Conservation (phyloP, 1,140 invertebrate species). For the Campoletis sonorensis region DNA sequence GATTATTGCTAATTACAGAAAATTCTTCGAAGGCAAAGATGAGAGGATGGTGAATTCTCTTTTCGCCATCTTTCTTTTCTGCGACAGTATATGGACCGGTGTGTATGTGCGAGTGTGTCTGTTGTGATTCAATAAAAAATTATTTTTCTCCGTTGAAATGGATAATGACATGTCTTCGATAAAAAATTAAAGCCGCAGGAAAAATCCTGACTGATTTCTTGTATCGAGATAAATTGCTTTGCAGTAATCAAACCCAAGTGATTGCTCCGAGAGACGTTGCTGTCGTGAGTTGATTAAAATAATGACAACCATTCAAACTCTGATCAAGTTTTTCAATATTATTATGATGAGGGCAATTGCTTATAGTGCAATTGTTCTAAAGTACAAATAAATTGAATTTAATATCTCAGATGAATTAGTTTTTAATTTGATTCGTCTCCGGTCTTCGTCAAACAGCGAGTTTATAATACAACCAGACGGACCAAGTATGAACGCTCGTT, state of each 20-base stretch:
- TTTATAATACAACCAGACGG: conserved; percentile 2
- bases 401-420: background rate
- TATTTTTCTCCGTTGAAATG: background rate
- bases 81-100: background rate
- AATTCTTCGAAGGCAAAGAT: conserved; percentile 44
- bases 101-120: too few relatives aligned
- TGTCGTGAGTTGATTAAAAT: too few relatives aligned
- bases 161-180: background rate
- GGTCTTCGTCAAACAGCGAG: background rate
- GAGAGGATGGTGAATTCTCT: background rate
- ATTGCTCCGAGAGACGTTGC: too few relatives aligned
- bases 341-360: too few relatives aligned
- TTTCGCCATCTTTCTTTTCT: conserved; percentile 20
- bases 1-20: conserved; percentile 52
- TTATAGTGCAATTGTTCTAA: too few relatives aligned
- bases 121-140: background rate
- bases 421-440: background rate
- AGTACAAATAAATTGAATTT: too few relatives aligned
- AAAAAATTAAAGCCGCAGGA: background rate
- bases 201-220: background rate
- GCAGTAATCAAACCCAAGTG: too few relatives aligned
- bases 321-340: too few relatives aligned
- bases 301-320: too few relatives aligned
- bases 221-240: background rate
- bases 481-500: conserved; percentile 47